These are phyloP conservation scores for Halcyon smyrnensis DNA, from an alignment of 2,797 vertebrate genomes.

Conservation along the genomic window DNA sequence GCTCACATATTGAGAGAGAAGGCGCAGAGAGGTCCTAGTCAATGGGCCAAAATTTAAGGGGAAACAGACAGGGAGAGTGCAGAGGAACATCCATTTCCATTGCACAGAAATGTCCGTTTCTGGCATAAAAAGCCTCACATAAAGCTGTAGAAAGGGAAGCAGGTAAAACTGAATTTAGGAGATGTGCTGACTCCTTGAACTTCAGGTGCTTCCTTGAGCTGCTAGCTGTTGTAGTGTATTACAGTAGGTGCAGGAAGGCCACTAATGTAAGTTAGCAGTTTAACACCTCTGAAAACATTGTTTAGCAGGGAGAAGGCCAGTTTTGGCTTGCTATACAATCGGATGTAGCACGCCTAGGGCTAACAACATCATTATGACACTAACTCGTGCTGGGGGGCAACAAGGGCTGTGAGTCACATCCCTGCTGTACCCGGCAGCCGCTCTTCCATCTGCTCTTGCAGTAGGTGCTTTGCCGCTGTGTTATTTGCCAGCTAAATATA, in stretches of 20 bases:
- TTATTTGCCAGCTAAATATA: not conserved
- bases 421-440: accelerated
- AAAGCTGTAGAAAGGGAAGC: not conserved
- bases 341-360: not conserved
- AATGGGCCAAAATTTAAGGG: not conserved
- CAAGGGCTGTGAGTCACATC: not conserved
- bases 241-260: not conserved
- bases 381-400: not conserved
- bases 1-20: not conserved
- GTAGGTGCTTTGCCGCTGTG: not conserved
- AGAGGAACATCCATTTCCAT: not conserved
- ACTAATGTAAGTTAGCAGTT: not conserved
- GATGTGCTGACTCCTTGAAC: not conserved
- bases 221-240: not conserved
- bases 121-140: not conserved
- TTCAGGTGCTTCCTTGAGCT: not conserved
- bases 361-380: not conserved
- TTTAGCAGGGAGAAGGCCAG: not conserved
- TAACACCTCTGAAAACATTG: not conserved
- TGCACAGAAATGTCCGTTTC: not conserved
- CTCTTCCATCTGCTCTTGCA: not conserved
- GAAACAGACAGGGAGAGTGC: not conserved
- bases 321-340: accelerated
- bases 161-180: not conserved
- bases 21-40: not conserved